Percentiles rank a stretch among this genome's conserved stretches.
Conservation (phyloP, 2,113 vertebrate genomes). For the Cephalopterus ornatus region DNA sequence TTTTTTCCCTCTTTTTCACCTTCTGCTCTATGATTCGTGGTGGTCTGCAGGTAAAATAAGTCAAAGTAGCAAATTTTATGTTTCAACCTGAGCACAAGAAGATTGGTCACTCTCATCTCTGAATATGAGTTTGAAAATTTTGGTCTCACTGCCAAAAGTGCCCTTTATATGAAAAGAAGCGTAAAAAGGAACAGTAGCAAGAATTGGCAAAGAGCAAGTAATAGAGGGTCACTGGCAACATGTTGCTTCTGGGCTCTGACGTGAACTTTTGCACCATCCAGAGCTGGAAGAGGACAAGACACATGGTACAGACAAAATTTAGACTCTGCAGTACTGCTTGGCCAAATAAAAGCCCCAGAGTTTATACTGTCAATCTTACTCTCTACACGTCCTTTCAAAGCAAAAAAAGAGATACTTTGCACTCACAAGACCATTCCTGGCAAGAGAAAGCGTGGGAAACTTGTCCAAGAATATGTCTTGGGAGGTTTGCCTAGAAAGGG, state of each 20-base stretch:
- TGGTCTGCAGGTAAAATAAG: neutral
- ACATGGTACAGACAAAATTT: neutral
- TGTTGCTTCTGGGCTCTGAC: neutral
- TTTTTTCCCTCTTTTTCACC: neutral
- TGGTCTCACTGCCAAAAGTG: neutral
- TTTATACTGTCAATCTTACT: neutral
- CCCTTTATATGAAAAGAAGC: neutral
- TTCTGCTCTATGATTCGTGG: neutral
- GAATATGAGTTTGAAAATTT: neutral
- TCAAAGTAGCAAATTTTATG: neutral
- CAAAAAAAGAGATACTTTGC: neutral
- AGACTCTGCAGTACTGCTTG: neutral
- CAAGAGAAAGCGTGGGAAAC: neutral
- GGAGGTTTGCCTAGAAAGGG: neutral
- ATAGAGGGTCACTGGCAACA: neutral
- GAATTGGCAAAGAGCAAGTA: neutral
- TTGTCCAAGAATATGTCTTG: neutral
- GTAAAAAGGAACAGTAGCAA: neutral
- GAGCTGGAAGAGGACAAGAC: neutral
- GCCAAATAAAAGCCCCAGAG: neutral
- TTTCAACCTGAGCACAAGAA: neutral
- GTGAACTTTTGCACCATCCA: neutral
- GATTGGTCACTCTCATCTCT: neutral
- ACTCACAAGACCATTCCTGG: neutral
- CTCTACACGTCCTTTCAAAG: neutral